These are phyloP conservation scores for Malurus melanocephalus DNA, from an alignment of 2,113 vertebrate species.

Conservation along the genomic window DNA sequence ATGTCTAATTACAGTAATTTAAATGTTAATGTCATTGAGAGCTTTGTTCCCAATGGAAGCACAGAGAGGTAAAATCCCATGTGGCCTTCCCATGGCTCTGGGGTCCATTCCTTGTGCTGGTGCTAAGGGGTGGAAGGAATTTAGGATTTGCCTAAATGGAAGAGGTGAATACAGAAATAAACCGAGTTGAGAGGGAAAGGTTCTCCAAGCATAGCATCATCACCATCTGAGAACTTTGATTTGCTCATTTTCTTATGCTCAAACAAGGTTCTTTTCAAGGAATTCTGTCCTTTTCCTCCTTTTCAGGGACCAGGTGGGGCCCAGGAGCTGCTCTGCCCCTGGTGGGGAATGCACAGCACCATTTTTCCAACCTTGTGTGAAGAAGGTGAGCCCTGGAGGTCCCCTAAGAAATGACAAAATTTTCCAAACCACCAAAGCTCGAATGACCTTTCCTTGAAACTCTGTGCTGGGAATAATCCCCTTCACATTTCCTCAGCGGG, in stretches of 20 bases:
- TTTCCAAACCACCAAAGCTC: not conserved
- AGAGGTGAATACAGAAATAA: not conserved
- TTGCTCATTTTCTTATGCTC: not conserved
- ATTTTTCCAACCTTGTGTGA: not conserved
- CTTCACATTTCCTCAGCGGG: not conserved
- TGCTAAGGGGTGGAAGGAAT: not conserved
- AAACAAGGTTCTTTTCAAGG: not conserved
- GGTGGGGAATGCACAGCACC: fast-evolving
- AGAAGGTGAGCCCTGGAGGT: not conserved
- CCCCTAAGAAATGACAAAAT: not conserved
- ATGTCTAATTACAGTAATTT: fast-evolving
- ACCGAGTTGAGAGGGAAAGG: not conserved
- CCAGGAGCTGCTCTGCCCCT: not conserved
- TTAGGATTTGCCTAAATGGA: not conserved
- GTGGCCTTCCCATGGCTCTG: not conserved
- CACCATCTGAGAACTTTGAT: not conserved
- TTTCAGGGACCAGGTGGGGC: not conserved
- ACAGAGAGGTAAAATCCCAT: not conserved
- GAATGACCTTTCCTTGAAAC: not conserved
- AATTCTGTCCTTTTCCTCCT: not conserved
- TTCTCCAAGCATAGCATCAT: not conserved
- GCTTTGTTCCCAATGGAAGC: not conserved
- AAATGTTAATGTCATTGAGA: fast-evolving
- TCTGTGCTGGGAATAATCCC: not conserved
- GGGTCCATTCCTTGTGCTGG: not conserved